A percentile compares a stretch with the other conserved stretches of the same genome.
These are phyloP conservation scores for Lindbergichthys nudifrons DNA, from an alignment of 2,797 vertebrate species.

Conservation along the genomic window DNA sequence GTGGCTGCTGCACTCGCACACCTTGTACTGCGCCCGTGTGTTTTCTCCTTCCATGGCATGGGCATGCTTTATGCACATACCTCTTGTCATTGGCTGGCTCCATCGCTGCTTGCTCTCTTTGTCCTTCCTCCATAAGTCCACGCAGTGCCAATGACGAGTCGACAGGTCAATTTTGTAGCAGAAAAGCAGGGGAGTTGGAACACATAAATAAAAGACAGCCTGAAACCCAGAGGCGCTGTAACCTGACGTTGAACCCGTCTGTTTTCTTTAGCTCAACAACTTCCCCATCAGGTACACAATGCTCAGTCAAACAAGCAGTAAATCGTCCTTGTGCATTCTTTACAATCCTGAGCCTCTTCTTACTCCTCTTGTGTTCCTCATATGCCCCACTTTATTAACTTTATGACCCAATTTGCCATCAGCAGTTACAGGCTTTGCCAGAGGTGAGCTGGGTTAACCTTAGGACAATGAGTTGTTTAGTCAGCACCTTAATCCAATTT, in stretches of 20 bases:
- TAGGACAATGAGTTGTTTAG: conserved; percentile 62
- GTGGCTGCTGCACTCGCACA: conserved; percentile 60
- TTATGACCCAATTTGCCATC: conserved; percentile 58
- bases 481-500: conserved; percentile 74
- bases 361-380: conserved; percentile 24
- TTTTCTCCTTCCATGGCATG: conserved; percentile 59
- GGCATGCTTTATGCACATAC: conserved; percentile 68
- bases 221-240: conserved; percentile 1
- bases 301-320: background rate
- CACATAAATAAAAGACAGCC: conserved; percentile 29
- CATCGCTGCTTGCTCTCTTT: conserved; percentile 71
- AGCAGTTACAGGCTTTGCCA: conserved; percentile 40
- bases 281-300: conserved; percentile 19
- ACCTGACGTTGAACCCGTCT: conserved; percentile 17
- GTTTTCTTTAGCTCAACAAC: conserved; percentile 22
- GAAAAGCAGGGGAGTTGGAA: conserved; percentile 18
- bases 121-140: conserved; percentile 47
- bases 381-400: conserved; percentile 54
- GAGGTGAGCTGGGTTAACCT: conserved; percentile 64
- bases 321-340: conserved; percentile 17
- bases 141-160: conserved; percentile 39
- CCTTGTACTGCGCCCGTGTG: conserved; percentile 62
- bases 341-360: background rate
- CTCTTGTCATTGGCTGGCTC: conserved; percentile 69
- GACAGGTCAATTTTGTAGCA: conserved; percentile 37